Percentiles rank a stretch among this genome's conserved stretches.
These are phyloP conservation scores for Pachyuromys duprasi DNA, from an alignment of 2,797 vertebrate genomes.

Conservation along the genomic window DNA sequence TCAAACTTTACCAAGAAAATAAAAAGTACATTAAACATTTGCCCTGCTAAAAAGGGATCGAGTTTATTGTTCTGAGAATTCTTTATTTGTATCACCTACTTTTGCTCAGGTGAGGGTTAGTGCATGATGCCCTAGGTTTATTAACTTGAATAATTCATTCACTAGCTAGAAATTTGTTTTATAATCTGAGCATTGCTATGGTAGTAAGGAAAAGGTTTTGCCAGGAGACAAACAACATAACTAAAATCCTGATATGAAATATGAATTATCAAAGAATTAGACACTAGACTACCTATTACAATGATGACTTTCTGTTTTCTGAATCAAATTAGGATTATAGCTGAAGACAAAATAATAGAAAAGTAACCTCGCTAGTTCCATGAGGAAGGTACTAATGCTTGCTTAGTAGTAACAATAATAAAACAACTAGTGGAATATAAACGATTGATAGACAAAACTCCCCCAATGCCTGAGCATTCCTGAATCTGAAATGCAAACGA, in stretches of 20 bases:
- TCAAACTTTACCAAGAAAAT: background rate
- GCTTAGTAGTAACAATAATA: slow-evolving; percentile 50
- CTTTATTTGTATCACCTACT: background rate
- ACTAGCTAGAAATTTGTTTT: slow-evolving; percentile 27
- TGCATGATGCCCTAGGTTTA: background rate
- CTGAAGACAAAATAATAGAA: slow-evolving; percentile 38
- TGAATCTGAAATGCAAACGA: slow-evolving; percentile 47
- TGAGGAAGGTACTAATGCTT: slow-evolving; percentile 13
- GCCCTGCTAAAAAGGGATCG: background rate
- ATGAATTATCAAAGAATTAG: slow-evolving; percentile 16
- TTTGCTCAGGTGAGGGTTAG: background rate
- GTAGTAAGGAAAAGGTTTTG: background rate
- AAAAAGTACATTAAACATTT: slow-evolving; percentile 17
- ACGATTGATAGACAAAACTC: slow-evolving; percentile 61
- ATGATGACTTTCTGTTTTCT: background rate
- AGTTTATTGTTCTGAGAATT: background rate
- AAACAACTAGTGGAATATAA: slow-evolving; percentile 25
- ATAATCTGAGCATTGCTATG: slow-evolving; percentile 1
- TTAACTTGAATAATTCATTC: slow-evolving; percentile 22
- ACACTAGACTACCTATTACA: slow-evolving; percentile 39
- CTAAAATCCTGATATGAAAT: background rate
- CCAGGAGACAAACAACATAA: background rate
- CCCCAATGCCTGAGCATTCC: background rate
- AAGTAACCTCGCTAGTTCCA: background rate
- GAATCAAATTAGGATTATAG: slow-evolving; percentile 58